Conservation (phyloP, 1,140 invertebrate species). For the Holcopasites calliopsidis region DNA sequence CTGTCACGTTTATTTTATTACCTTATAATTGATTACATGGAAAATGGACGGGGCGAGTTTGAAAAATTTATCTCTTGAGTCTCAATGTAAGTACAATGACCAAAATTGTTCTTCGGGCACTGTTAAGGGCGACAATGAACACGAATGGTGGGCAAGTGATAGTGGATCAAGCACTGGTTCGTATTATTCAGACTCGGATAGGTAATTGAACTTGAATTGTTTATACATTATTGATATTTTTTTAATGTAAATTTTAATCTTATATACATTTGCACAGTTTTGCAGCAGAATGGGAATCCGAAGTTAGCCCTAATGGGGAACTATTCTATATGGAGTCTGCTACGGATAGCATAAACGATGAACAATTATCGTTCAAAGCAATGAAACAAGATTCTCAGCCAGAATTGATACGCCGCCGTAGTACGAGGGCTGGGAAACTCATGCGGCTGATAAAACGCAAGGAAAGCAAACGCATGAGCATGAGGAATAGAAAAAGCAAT, state of each 20-base stretch:
- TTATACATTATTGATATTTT: not conserved
- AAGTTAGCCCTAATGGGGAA: slow-evolving; percentile 81
- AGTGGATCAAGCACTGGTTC: slow-evolving; percentile 76
- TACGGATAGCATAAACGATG: slow-evolving; percentile 58
- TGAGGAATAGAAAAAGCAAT: slow-evolving; percentile 66
- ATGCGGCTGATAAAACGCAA: slow-evolving; percentile 75
- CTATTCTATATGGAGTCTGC: slow-evolving; percentile 83
- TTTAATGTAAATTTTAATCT: slow-evolving; percentile 10
- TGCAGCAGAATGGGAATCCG: slow-evolving; percentile 83
- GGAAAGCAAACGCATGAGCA: slow-evolving; percentile 73
- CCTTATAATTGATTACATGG: slow-evolving; percentile 7
- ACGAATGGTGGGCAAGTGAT: slow-evolving; percentile 77
- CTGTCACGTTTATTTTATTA: not conserved
- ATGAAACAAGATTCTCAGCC: slow-evolving; percentile 59
- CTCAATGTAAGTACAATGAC: slow-evolving; percentile 46
- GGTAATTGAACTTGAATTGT: slow-evolving; percentile 57
- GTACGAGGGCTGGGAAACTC: slow-evolving; percentile 75
- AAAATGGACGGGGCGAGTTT: slow-evolving; percentile 59
- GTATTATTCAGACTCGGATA: slow-evolving; percentile 75
- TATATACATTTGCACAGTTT: slow-evolving; percentile 76
- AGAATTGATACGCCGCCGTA: slow-evolving; percentile 73
- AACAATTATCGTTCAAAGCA: slow-evolving; percentile 41
- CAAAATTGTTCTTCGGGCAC: slow-evolving; percentile 35
- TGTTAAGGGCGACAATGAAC: slow-evolving; percentile 70
- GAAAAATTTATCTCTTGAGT: slow-evolving; percentile 52